A percentile compares a stretch with the other conserved stretches of the same genome.
phyloP scores from a whole-genome alignment of 2,113 vertebrate genomes.

The Merops nubicus region DNA sequence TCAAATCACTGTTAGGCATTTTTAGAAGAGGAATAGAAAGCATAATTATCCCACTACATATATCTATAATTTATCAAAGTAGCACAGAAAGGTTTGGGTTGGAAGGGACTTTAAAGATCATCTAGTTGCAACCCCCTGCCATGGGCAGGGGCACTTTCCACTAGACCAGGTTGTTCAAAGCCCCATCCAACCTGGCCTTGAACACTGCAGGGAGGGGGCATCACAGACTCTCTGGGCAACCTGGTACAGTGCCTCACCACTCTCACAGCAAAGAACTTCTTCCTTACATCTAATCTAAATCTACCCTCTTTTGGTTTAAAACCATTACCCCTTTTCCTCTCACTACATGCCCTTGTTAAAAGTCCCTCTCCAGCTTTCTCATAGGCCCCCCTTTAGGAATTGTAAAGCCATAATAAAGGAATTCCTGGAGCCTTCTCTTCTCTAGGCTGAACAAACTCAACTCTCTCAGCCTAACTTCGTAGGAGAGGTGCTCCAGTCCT shows the following conservation, averaged over 20 bases:
- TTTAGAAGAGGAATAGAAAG: constrained; percentile 10
- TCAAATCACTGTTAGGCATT: background rate
- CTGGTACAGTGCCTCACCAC: background rate
- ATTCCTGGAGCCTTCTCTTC: too few relatives aligned
- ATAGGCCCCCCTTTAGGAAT: background rate
- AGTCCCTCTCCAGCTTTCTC: background rate
- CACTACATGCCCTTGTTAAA: background rate
- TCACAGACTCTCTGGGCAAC: background rate
- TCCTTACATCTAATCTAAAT: background rate
- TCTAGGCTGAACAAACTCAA: too few relatives aligned
- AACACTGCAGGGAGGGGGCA: background rate
- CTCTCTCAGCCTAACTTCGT: background rate
- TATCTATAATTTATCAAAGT: background rate
- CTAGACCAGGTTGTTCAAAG: background rate
- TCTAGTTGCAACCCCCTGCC: background rate
- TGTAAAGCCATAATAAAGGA: background rate
- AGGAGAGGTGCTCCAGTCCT: background rate
- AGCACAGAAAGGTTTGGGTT: background rate
- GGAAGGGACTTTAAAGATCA: background rate
- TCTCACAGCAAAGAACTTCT: background rate
- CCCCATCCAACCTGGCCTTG: background rate
- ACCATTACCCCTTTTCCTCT: background rate
- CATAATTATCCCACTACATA: background rate
- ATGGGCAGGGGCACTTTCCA: background rate
- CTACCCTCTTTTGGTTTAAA: background rate